These are phyloP conservation scores for Lepidochitona cinerea DNA, from an alignment of 2,888 invertebrate species.

Conservation along the genomic window DNA sequence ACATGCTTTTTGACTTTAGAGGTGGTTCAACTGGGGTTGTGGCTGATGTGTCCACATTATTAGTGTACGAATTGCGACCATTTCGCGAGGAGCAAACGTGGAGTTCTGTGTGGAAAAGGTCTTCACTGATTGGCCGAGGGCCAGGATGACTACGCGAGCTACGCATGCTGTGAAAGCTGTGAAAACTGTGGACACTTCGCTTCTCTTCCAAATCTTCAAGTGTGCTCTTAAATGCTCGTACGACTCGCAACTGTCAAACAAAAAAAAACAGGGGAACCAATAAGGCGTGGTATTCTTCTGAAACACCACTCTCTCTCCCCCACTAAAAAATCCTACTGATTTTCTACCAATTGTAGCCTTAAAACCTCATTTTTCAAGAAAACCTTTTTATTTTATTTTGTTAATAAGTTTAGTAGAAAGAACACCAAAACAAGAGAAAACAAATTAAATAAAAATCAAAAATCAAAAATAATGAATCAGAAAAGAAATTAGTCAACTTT, in stretches of 20 bases:
- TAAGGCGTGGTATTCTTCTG: no score
- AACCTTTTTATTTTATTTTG: no score
- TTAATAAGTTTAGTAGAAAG: no score
- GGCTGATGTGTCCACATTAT: conserved; percentile 6
- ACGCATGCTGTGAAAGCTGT: conserved; percentile 67
- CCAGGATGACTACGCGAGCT: conserved; percentile 82
- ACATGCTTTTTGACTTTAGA: conserved; percentile 63
- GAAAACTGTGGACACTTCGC: conserved; percentile 93
- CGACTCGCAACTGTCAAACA: conserved; percentile 98
- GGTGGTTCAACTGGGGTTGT: conserved; percentile 38
- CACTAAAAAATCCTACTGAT: no score
- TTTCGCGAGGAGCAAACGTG: neutral
- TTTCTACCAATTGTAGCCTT: no score
- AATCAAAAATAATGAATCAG: no score
- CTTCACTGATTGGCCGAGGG: conserved; percentile 69
- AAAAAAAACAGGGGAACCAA: conserved; percentile 35
- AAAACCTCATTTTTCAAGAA: no score
- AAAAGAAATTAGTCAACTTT: no score
- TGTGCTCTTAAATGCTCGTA: conserved; percentile 99
- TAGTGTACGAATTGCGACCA: neutral
- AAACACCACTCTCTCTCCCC: no score
- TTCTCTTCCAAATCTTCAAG: conserved; percentile 99
- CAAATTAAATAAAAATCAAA: no score
- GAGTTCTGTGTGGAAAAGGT: conserved; percentile 18
- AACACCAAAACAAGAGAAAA: no score